Conservation (phyloP, 2,888 invertebrate genomes). For the Agapostemon virescens region DNA sequence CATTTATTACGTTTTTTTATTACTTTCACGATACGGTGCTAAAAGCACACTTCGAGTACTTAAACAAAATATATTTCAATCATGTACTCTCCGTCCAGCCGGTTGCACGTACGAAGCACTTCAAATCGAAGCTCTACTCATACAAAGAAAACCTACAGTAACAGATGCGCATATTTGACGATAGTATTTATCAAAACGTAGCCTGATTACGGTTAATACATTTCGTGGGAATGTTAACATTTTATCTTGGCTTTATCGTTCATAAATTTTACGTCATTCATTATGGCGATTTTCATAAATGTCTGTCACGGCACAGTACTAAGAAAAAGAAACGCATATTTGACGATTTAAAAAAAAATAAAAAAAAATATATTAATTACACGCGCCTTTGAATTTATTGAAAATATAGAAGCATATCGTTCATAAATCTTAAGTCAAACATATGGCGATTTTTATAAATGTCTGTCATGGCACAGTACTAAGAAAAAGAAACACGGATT, state of each 20-base stretch:
- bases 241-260: neutral
- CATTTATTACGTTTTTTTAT: neutral
- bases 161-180: too few species aligned
- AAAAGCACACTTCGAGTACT: neutral
- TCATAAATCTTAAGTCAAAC: too few species aligned
- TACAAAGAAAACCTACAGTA: neutral
- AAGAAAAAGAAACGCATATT: too few species aligned
- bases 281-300: too few species aligned
- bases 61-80: neutral
- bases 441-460: too few species aligned
- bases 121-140: neutral
- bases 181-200: too few species aligned
- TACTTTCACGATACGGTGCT: neutral
- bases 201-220: neutral
- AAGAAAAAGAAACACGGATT: too few species aligned
- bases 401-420: too few species aligned
- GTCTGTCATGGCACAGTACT: too few species aligned
- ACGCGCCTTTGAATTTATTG: neutral
- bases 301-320: too few species aligned
- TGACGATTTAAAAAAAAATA: too few species aligned
- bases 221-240: neutral
- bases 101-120: neutral
- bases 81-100: neutral
- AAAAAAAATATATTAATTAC: too few species aligned
- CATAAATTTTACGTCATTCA: neutral